Evolutionary conservation across 2,888 invertebrate genomes (phyloP), one percentile per base, ranked within the genome.

Genomic region (Agonopterix heracliana): DNA sequence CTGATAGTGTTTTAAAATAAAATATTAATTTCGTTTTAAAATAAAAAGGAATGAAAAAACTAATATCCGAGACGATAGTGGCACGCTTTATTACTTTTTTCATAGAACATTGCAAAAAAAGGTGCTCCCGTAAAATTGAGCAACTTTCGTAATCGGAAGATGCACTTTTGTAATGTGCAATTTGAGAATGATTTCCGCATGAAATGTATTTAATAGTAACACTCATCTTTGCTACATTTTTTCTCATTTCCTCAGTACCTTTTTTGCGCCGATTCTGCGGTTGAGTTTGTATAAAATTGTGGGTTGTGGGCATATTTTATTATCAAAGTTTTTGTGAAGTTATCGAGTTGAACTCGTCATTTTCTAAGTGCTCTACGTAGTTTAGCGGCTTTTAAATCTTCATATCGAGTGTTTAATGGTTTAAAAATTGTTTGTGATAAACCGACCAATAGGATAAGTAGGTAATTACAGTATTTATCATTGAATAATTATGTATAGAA

Each of bases 101-200:
- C 26, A 34, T 11, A 2, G 12, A 9, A 38, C 38, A n/a, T 12
- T 9, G 13, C 9, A 40, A 44, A 44, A 12, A 26, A 38, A 48
- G 14, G 40, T 42, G 49, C 11, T 11, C 51, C 58, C 54, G 52
- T 48, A 41, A 53, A 57, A 54, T 58, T 54, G 53, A 51, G 54
- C 49, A 56, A 60, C 54, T 64, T 66, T 63, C 52, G 68, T 66
- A 77, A 79, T 81, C 81, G 80, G 80, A 82, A 82, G 78, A 71
- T 64, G 61, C 57, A 73, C 65, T 68, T 71, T 66, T 72, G 65
- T 61, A 68, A 73, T 77, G 74, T 82, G 87, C 85, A 87, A 87
- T 85, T 84, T 82, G 86, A 87, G 86, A 83, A 74, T 75, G 72
- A 80, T 82, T 85, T 87, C 87, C 87, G 86, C 85, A 77, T 76